Evolutionary conservation across 2,113 vertebrate species (phyloP).

Genomic region (Polypterus bichir): DNA sequence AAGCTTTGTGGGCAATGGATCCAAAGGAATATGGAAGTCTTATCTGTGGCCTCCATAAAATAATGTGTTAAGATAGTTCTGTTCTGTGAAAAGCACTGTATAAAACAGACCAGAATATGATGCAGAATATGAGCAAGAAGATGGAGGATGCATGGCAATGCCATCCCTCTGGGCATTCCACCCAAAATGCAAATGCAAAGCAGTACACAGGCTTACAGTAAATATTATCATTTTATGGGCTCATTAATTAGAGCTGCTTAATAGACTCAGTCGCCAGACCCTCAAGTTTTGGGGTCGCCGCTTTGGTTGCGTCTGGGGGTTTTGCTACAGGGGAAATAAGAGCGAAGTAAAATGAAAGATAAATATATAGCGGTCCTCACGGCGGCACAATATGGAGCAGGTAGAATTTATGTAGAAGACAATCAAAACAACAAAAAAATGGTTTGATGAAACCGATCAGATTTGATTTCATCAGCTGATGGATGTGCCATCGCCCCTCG

Average conservation of each 20-base stretch:
- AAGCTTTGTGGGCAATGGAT: no score
- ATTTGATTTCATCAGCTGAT: slow-evolving; percentile 15
- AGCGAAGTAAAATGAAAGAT: slow-evolving; percentile 9
- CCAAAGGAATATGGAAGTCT: no score
- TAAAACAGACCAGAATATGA: no score
- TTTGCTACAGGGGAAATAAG: not conserved
- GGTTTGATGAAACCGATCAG: slow-evolving; percentile 8
- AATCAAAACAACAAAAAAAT: slow-evolving; percentile 3
- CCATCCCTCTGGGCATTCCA: slow-evolving; percentile 6
- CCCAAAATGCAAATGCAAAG: slow-evolving; percentile 63
- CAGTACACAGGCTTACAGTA: slow-evolving; percentile 65
- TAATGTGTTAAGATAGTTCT: no score
- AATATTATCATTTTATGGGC: slow-evolving; percentile 76
- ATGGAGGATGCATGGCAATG: no score
- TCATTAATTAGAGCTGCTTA: slow-evolving; percentile 76
- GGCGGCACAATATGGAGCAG: slow-evolving; percentile 4
- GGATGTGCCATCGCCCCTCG: not conserved
- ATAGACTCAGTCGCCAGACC: slow-evolving; percentile 75
- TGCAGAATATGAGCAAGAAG: not conserved
- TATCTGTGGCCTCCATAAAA: no score
- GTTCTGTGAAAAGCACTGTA: no score
- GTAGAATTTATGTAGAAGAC: not conserved
- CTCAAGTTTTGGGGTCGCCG: slow-evolving; percentile 53
- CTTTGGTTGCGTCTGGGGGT: slow-evolving; percentile 37
- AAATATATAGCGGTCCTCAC: not conserved